Conservation (phyloP, 1,140 invertebrate genomes). For the Drosophila jambulina region DNA sequence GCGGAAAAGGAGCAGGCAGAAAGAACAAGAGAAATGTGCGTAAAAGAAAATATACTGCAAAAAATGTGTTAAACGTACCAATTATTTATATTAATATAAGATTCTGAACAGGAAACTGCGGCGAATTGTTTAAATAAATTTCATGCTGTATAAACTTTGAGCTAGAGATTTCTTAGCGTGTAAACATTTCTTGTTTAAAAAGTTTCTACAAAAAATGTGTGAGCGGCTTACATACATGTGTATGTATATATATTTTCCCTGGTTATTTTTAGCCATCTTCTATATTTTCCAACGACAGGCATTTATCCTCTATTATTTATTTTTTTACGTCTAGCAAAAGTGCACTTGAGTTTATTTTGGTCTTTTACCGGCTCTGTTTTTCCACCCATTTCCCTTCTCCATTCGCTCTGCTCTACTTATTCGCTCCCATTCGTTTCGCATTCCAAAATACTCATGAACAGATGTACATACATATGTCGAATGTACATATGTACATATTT, state of each 20-base stretch:
- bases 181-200: conserved; percentile 8
- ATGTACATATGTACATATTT: background rate
- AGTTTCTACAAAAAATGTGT: conserved; percentile 11
- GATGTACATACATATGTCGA: background rate
- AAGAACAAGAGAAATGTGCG: conserved; percentile 37
- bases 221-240: background rate
- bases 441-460: conserved; percentile 55
- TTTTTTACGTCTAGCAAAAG: conserved; percentile 21
- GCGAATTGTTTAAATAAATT: background rate
- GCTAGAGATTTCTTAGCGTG: background rate
- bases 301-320: conserved; percentile 33
- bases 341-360: conserved; percentile 71
- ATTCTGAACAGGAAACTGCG: background rate
- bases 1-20: conserved; percentile 35
- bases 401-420: conserved; percentile 48
- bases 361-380: conserved; percentile 45
- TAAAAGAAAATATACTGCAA: conserved; percentile 4
- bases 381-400: conserved; percentile 35
- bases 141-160: background rate
- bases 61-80: background rate
- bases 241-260: background rate
- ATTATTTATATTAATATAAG: background rate
- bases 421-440: conserved; percentile 47
- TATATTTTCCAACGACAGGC: conserved; percentile 47
- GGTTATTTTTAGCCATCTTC: conserved; percentile 60